Percentiles rank a stretch among this genome's conserved stretches.
These are phyloP conservation scores for Batillaria attramentaria DNA, from an alignment of 1,140 invertebrate species.

Conservation along the genomic window DNA sequence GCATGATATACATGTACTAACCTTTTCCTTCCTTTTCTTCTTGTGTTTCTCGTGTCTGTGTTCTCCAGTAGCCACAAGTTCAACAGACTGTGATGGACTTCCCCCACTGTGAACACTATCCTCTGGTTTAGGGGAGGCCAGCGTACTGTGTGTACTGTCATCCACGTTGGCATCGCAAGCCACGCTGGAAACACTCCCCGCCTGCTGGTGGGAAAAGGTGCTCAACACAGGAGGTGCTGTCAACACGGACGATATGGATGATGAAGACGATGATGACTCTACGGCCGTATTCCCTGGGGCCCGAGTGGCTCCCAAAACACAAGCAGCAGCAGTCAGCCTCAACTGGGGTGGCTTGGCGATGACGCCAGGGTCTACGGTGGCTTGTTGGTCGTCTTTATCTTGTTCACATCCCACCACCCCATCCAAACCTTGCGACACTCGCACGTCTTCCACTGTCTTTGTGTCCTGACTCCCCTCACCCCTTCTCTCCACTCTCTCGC, in stretches of 20 bases:
- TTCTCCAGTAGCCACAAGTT: neutral
- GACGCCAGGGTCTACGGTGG: conserved; percentile 45
- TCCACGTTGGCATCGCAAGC: neutral
- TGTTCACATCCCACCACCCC: neutral
- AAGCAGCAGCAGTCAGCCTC: conserved; percentile 8
- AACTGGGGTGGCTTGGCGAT: conserved; percentile 63
- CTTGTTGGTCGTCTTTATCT: conserved; percentile 13
- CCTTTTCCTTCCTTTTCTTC: conserved; percentile 64
- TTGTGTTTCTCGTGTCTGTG: conserved; percentile 53
- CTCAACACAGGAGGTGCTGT: conserved; percentile 48
- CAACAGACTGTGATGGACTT: conserved; percentile 12
- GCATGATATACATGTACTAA: no score
- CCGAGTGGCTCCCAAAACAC: neutral
- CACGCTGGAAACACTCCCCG: neutral
- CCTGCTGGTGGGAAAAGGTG: neutral
- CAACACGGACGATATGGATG: conserved; percentile 63
- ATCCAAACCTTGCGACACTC: neutral
- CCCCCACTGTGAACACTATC: neutral
- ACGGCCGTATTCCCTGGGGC: no score
- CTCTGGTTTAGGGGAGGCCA: neutral
- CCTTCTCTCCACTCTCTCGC: neutral
- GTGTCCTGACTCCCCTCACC: neutral
- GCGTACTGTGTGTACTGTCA: neutral
- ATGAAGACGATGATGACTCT: neutral
- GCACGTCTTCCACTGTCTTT: neutral